Percentiles rank a stretch among this genome's conserved stretches.
These are phyloP conservation scores for Pollenia amentaria DNA, from an alignment of 2,888 invertebrate genomes.

Conservation along the genomic window DNA sequence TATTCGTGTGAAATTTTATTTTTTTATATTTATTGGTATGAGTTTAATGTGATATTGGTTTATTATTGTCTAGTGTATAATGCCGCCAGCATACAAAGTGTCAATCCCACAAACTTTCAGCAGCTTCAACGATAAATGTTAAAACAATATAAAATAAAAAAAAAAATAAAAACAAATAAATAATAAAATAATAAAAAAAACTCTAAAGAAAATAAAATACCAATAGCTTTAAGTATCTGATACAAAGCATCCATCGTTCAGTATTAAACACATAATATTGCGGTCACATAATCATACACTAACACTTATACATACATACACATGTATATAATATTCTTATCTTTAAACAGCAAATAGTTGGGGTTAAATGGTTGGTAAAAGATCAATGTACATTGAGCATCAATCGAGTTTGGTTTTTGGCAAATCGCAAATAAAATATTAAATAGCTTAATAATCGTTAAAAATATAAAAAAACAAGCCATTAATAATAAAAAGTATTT, in stretches of 20 bases:
- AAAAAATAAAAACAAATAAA: conserved; percentile 18
- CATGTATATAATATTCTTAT: background rate
- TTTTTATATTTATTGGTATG: conserved; percentile 36
- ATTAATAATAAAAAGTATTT: background rate
- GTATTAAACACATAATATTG: conserved; percentile 26
- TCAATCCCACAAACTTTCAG: conserved; percentile 4
- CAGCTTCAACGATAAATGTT: conserved; percentile 40
- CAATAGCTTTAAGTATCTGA: conserved; percentile 10
- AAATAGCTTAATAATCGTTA: conserved; percentile 45
- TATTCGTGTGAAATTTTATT: conserved; percentile 14
- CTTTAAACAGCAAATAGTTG: background rate
- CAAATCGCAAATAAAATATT: conserved; percentile 52
- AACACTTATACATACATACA: background rate
- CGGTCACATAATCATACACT: background rate
- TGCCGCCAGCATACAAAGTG: conserved; percentile 51
- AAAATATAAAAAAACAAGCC: background rate
- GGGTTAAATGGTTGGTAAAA: conserved; percentile 4
- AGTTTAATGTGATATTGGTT: conserved; percentile 52
- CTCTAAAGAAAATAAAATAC: conserved; percentile 2
- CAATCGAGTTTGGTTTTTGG: conserved; percentile 34
- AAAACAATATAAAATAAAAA: conserved; percentile 38
- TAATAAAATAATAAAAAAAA: conserved; percentile 32
- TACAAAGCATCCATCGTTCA: conserved; percentile 30
- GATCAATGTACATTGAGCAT: background rate
- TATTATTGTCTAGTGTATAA: conserved; percentile 62